Base-by-base conservation (phyloP, 2,888 invertebrate genomes). In the Eucera pruinosa region DNA sequence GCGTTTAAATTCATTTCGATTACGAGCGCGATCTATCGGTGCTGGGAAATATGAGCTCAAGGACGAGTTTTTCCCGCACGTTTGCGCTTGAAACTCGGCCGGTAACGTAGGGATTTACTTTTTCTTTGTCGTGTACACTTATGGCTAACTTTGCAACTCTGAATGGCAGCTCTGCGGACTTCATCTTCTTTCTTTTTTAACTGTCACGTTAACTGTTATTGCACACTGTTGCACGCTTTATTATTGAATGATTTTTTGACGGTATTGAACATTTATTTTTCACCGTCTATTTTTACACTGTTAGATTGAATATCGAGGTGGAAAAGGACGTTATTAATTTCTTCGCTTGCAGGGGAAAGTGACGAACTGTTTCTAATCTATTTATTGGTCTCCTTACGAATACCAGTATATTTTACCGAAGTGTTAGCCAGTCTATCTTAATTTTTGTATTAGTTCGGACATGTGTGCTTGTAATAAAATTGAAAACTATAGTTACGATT, bases 21-120 rank as follows among this genome's bases (percentile, higher is more conserved):
- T 90, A 89, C 88, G 89, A 87, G 86, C 91, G 91, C 92, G 89
- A 92, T 91, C 91, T 91, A 89, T 89, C 91, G 91, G 91, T 86
- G 87, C 85, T 85, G 88, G 86, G 87, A 90, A 90, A 90, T 90
- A 90, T 84, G 87, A 90, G 89, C 89, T 89, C 90, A 91, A 92
- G 91, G 91, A 89, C 90, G 89, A 79, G 81, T 74, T 77, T 78
- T 82, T 78, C 80, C 81, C 79, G 74, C 78, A 76, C 85, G 89
- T 87, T 88, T 88, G 78, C 85, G 18, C 7, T 9, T 6, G 87
- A 85, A 87, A 84, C 84, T 80, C 89, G 74, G 89, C 78, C 87
- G 91, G 89, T 90, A 91, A 90, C 77, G 83, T 84, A 89, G 89
- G 82, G 80, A 86, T 83, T 87, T 58, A 76, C 69, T 64, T 69